Conservation (phyloP, 2,888 invertebrate genomes). For the Pachydiplax longipennis region DNA sequence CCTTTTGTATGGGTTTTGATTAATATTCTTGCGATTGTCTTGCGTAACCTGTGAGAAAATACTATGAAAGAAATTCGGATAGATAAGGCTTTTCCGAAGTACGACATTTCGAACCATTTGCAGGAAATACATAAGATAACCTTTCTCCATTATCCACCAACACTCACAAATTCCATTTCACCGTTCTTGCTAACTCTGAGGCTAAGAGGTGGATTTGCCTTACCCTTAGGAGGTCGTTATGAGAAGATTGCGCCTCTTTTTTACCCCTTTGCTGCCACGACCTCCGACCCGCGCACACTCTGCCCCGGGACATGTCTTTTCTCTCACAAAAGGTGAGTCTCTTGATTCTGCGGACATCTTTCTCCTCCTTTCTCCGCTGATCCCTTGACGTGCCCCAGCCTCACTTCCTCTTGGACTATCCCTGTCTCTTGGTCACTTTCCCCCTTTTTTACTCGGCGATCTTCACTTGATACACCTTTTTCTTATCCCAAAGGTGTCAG, state of each 20-base stretch:
- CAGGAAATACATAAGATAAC: too few species aligned
- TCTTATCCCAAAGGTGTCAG: too few species aligned
- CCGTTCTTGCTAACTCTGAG: neutral
- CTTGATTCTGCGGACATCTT: neutral
- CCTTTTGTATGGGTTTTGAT: too few species aligned
- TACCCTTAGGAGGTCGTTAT: slow-evolving; percentile 37
- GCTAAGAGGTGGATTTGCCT: neutral
- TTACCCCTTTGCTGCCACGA: slow-evolving; percentile 16
- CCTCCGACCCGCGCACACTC: slow-evolving; percentile 13
- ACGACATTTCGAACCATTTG: too few species aligned
- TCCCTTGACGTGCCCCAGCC: neutral
- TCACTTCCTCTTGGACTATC: neutral
- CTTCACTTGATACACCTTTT: too few species aligned
- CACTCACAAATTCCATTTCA: neutral
- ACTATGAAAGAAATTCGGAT: too few species aligned
- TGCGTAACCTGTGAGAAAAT: too few species aligned
- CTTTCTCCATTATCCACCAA: neutral
- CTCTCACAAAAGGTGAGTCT: neutral
- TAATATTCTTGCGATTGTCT: too few species aligned
- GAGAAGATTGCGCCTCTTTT: slow-evolving; percentile 14
- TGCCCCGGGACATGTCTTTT: slow-evolving; percentile 6
- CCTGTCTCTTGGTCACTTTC: neutral
- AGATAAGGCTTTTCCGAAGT: too few species aligned
- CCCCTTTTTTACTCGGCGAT: too few species aligned
- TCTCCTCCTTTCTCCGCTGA: neutral